phyloP scores from a whole-genome alignment of 2,888 invertebrate genomes.

The Limenitis camilla region DNA sequence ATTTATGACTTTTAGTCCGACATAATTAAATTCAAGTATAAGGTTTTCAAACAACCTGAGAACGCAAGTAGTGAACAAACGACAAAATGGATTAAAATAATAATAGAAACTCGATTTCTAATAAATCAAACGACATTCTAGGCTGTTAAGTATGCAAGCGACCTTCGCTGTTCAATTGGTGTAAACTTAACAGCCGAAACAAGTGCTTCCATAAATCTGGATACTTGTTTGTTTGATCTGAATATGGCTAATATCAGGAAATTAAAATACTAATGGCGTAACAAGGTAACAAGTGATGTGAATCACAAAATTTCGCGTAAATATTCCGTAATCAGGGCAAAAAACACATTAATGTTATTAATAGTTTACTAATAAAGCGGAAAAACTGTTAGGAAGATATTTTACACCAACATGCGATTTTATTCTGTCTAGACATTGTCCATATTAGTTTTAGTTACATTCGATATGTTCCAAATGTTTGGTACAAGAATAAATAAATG shows the following conservation, averaged over 20 bases:
- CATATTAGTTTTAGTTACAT: too few relatives aligned
- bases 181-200: conserved; percentile 1
- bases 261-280: too few relatives aligned
- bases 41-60: background rate
- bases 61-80: background rate
- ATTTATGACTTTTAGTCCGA: too few relatives aligned
- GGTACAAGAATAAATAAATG: too few relatives aligned
- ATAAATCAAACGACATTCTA: conserved; percentile 20
- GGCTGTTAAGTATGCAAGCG: conserved; percentile 17
- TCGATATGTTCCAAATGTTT: too few relatives aligned
- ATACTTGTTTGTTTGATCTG: too few relatives aligned
- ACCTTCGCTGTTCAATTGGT: conserved; percentile 18
- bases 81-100: background rate
- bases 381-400: conserved; percentile 4
- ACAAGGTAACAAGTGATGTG: too few relatives aligned
- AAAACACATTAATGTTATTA: background rate
- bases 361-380: background rate
- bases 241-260: too few relatives aligned
- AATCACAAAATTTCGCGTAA: background rate
- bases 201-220: too few relatives aligned
- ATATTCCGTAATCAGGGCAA: conserved; percentile 2
- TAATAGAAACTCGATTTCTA: conserved; percentile 9
- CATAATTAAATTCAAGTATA: too few relatives aligned
- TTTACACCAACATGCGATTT: conserved; percentile 1
- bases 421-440: background rate